These are phyloP conservation scores for Esox lucius DNA, from an alignment of 2,797 vertebrate genomes.

Conservation along the genomic window DNA sequence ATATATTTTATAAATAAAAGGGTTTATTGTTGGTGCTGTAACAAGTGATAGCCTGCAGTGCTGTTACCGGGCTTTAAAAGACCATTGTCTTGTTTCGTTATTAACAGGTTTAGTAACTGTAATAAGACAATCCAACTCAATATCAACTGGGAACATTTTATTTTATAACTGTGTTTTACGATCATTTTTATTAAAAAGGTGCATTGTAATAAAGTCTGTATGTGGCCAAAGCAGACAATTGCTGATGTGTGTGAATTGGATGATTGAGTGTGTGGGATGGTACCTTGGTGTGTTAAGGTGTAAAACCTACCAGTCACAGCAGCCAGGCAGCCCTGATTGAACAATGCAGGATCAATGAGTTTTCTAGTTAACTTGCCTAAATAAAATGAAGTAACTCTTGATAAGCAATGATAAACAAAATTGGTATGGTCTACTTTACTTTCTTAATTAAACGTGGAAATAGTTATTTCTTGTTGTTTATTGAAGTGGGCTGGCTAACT, in stretches of 20 bases:
- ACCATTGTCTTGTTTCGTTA: conserved; percentile 35
- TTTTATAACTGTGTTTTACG: conserved; percentile 38
- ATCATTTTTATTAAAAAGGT: conserved; percentile 40
- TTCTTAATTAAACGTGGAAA: too few relatives aligned
- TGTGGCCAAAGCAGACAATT: conserved; percentile 30
- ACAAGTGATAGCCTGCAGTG: conserved; percentile 29
- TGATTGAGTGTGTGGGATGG: background rate
- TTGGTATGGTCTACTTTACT: too few relatives aligned
- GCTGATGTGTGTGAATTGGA: conserved; percentile 20
- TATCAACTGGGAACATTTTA: conserved; percentile 40
- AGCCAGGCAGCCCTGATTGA: background rate
- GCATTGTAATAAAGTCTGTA: conserved; percentile 53
- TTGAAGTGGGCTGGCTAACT: too few relatives aligned
- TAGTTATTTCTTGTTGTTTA: too few relatives aligned
- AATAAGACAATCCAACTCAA: conserved; percentile 46
- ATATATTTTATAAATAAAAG: conserved; percentile 45
- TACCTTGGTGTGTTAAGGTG: background rate
- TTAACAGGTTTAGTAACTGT: conserved; percentile 19
- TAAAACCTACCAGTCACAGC: background rate
- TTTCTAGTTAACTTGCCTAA: too few relatives aligned
- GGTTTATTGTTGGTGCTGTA: conserved; percentile 29
- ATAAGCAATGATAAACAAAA: too few relatives aligned
- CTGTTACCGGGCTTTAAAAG: conserved; percentile 25
- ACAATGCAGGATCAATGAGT: too few relatives aligned
- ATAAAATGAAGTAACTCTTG: too few relatives aligned